Evolutionary conservation across 2,888 invertebrate genomes (phyloP).

Genomic region (Embidobia sp.): DNA sequence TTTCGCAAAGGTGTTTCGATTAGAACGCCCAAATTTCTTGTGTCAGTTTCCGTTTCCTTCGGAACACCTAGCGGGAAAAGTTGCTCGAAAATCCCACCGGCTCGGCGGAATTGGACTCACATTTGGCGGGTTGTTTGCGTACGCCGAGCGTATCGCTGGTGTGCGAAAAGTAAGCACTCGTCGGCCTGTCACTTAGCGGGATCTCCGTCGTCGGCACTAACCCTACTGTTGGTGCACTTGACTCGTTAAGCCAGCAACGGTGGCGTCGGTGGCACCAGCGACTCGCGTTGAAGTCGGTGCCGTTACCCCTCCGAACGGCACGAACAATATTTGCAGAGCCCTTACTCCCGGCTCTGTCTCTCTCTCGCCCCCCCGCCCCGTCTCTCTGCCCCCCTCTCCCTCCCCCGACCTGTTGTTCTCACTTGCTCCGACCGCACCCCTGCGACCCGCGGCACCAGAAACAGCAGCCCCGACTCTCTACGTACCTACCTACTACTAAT

Average conservation of each 20-base stretch:
- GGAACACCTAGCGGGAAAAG: too few species aligned
- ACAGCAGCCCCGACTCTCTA: slow-evolving; percentile 68
- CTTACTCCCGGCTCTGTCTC: slow-evolving; percentile 72
- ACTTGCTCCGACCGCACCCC: slow-evolving; percentile 65
- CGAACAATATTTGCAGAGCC: slow-evolving; percentile 81
- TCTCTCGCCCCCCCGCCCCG: slow-evolving; percentile 11
- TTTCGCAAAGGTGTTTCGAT: too few species aligned
- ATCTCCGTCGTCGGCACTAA: slow-evolving; percentile 55
- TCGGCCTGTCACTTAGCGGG: slow-evolving; percentile 61
- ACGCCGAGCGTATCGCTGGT: slow-evolving; percentile 40
- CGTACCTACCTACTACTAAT: slow-evolving; percentile 76
- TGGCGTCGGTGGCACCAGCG: slow-evolving; percentile 62
- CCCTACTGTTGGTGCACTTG: slow-evolving; percentile 71
- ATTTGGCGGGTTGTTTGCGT: slow-evolving; percentile 43
- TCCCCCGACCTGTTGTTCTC: slow-evolving; percentile 23
- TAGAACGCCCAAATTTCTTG: too few species aligned
- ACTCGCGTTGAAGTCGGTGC: slow-evolving; percentile 66
- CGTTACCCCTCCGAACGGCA: slow-evolving; percentile 68
- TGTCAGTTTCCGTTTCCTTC: too few species aligned
- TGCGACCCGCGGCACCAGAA: slow-evolving; percentile 69
- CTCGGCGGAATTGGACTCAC: too few species aligned
- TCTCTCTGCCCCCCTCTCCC: slow-evolving; percentile 18
- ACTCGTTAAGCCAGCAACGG: slow-evolving; percentile 68
- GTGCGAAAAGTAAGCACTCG: slow-evolving; percentile 64
- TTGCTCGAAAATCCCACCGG: too few species aligned